A percentile compares a stretch with the other conserved stretches of the same genome.
These are phyloP conservation scores for Parapristionchus giblindavisi DNA, from an alignment of 2,888 invertebrate species.

Conservation along the genomic window DNA sequence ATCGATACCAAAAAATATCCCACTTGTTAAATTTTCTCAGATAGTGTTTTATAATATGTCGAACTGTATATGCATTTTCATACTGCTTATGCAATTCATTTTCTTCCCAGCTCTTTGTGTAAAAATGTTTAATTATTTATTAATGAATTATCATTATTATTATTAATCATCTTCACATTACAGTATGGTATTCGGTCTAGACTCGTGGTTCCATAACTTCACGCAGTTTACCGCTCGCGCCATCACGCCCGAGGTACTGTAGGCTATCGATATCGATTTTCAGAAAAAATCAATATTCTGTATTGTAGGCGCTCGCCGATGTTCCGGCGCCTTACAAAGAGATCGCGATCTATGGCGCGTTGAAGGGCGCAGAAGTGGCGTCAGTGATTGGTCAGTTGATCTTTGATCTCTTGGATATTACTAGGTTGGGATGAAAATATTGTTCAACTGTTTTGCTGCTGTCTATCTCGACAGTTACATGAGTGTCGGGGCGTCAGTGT, in stretches of 20 bases:
- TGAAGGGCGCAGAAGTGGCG: slow-evolving; percentile 59
- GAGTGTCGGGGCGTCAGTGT: no score
- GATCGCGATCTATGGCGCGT: slow-evolving; percentile 59
- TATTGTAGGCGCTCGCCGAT: slow-evolving; percentile 52
- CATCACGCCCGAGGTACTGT: slow-evolving; percentile 38
- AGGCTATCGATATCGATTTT: neutral
- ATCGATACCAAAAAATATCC: no score
- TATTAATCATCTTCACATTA: neutral
- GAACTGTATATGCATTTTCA: no score
- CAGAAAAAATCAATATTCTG: neutral
- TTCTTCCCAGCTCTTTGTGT: no score
- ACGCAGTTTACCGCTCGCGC: slow-evolving; percentile 49
- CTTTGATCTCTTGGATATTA: neutral
- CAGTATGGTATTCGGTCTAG: slow-evolving; percentile 55
- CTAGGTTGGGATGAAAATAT: neutral
- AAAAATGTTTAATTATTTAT: no score
- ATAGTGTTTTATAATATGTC: no score
- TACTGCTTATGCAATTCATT: no score
- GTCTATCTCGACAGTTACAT: no score
- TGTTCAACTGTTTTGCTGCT: no score
- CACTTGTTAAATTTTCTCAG: no score
- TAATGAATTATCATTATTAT: neutral
- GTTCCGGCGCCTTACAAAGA: slow-evolving; percentile 58
- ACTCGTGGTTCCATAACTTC: slow-evolving; percentile 63
- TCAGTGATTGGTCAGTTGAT: slow-evolving; percentile 57